Percentiles rank a stretch among this genome's conserved stretches.
Conservation (phyloP, 2,797 vertebrate genomes). For the Synaphobranchus kaupii region DNA sequence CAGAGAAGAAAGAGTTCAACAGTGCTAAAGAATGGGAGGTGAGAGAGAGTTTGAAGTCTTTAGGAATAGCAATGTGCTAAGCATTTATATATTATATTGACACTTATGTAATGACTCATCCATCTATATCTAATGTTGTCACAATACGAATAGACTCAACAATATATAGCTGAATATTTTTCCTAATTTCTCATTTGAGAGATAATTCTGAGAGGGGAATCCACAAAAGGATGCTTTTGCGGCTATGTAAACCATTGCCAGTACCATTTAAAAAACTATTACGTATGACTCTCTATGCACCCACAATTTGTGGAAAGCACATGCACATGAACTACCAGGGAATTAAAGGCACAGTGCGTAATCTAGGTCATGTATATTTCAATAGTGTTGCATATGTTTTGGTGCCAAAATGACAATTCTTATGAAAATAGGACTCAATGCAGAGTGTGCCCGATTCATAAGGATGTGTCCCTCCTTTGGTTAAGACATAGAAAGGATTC, state of each 20-base stretch:
- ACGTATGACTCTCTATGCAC: not conserved
- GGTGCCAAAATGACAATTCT: not conserved
- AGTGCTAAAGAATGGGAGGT: constrained; percentile 87
- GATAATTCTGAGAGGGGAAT: not conserved
- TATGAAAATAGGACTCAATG: not conserved
- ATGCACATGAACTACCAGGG: not conserved
- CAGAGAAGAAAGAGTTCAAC: constrained; percentile 86
- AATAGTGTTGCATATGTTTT: not conserved
- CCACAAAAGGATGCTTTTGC: too few species aligned
- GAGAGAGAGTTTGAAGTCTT: constrained; percentile 17
- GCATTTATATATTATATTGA: not conserved
- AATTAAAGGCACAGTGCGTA: not conserved
- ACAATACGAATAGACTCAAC: not conserved
- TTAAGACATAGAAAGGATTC: not conserved
- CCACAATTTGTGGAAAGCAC: not conserved
- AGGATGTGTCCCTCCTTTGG: not conserved
- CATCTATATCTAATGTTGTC: not conserved
- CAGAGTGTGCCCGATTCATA: not conserved
- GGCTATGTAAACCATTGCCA: not conserved
- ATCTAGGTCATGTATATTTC: not conserved
- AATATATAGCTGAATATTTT: not conserved
- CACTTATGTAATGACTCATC: not conserved
- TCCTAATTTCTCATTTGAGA: not conserved
- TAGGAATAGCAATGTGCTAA: not conserved
- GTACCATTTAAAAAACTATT: not conserved